Percentiles rank a stretch among this genome's conserved stretches.
phyloP scores from a whole-genome alignment of 2,888 invertebrate genomes.

The Liodrosophila aerea region DNA sequence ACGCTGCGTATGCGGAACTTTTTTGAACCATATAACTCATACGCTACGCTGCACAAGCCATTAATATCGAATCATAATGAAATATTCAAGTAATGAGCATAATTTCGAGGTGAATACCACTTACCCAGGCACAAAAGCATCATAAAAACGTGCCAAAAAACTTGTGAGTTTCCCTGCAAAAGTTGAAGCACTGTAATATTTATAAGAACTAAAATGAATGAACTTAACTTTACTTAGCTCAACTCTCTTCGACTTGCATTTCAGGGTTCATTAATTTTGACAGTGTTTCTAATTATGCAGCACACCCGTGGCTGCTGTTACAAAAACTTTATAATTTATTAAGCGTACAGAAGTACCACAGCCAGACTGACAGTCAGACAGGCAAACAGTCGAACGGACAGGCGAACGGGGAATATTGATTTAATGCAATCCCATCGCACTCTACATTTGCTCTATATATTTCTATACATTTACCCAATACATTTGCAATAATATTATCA shows the following conservation, averaged over 20 bases:
- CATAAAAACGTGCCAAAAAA: constrained; percentile 48
- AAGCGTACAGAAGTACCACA: constrained; percentile 16
- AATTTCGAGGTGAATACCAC: constrained; percentile 44
- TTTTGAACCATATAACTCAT: constrained; percentile 15
- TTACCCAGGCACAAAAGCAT: constrained; percentile 29
- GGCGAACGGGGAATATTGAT: constrained; percentile 42
- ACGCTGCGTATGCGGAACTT: constrained; percentile 45
- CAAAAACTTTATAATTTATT: constrained; percentile 45
- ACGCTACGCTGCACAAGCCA: constrained; percentile 31
- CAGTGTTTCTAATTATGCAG: constrained; percentile 54
- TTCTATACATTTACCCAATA: neutral
- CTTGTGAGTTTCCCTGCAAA: constrained; percentile 55
- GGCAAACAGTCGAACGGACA: neutral
- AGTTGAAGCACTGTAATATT: constrained; percentile 14
- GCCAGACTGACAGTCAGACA: constrained; percentile 1
- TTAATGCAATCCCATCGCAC: constrained; percentile 35
- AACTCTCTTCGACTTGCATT: constrained; percentile 18
- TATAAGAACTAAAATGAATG: constrained; percentile 7
- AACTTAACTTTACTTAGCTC: constrained; percentile 4
- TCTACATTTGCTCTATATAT: neutral
- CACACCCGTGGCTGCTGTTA: constrained; percentile 17
- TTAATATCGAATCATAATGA: constrained; percentile 44
- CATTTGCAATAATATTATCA: constrained; percentile 23
- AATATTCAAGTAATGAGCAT: constrained; percentile 32
- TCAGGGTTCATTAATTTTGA: constrained; percentile 64